Percentiles rank a stretch among this genome's conserved stretches.
These are phyloP conservation scores for Amphiprion clarkii DNA, from an alignment of 2,797 vertebrate genomes.

Conservation along the genomic window DNA sequence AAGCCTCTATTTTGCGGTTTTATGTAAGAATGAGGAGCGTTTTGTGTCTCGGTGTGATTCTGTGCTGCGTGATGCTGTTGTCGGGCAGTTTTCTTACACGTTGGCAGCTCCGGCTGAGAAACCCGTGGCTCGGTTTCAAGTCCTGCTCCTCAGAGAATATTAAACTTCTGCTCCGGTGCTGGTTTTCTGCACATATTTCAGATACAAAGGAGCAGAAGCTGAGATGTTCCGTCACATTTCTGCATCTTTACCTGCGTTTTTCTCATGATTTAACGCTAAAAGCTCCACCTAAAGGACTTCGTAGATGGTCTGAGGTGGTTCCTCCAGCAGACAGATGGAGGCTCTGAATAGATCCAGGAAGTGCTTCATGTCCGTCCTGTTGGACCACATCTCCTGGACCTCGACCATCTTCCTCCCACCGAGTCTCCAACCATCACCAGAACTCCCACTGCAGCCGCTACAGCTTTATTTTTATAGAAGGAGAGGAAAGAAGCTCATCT, in stretches of 20 bases:
- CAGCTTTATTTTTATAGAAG: no score
- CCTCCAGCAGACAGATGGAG: conserved; percentile 76
- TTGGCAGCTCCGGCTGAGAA: conserved; percentile 32
- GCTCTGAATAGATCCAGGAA: conserved; percentile 79
- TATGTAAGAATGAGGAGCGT: neutral
- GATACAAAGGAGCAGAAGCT: no score
- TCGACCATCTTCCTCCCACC: conserved; percentile 64
- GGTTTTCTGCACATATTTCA: neutral
- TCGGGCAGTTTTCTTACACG: conserved; percentile 51
- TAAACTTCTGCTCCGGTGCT: neutral
- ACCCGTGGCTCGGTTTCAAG: conserved; percentile 18
- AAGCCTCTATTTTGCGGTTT: no score
- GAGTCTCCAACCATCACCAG: conserved; percentile 45
- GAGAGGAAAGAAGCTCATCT: no score
- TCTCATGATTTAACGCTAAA: no score
- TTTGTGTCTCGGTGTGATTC: neutral
- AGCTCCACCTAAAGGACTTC: no score
- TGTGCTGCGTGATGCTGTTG: conserved; percentile 38
- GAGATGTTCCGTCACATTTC: no score
- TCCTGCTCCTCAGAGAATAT: conserved; percentile 14
- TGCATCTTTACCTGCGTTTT: no score
- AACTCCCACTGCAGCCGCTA: no score
- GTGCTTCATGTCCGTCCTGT: conserved; percentile 72
- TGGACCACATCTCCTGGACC: conserved; percentile 64
- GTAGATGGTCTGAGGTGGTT: neutral